These are phyloP conservation scores for Epizoanthus stellaris DNA, from an alignment of 92 coral and sea anemone genomes.

Conservation along the genomic window DNA sequence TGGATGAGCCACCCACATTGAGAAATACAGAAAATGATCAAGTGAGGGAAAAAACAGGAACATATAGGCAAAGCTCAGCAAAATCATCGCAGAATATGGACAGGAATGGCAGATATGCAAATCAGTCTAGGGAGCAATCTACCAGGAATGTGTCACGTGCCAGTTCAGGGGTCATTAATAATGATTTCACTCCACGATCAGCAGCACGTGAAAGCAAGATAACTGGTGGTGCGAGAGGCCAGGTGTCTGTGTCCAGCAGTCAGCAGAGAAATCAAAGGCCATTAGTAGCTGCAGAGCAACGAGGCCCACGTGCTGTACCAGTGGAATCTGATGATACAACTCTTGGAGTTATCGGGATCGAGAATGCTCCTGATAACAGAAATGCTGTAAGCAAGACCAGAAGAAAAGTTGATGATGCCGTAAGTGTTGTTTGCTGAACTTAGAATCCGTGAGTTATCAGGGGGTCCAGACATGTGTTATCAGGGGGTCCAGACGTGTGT, in stretches of 20 bases:
- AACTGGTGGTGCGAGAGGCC: background rate
- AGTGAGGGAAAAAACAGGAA: background rate
- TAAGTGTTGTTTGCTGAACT: background rate
- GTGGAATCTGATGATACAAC: constrained; percentile 14
- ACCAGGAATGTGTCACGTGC: background rate
- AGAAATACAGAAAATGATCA: background rate
- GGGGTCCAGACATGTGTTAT: background rate
- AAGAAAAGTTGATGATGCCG: background rate
- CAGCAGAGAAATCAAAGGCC: background rate
- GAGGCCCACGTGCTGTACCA: background rate
- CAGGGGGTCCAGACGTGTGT: background rate
- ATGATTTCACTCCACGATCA: background rate
- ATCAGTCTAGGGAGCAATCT: background rate
- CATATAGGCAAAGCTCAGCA: background rate
- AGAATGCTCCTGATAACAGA: background rate
- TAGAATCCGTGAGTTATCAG: background rate
- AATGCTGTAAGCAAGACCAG: background rate
- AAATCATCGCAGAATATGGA: background rate
- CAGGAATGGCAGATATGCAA: background rate
- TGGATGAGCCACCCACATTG: constrained; percentile 5
- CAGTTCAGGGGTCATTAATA: background rate
- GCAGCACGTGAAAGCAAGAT: background rate
- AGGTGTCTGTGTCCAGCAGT: background rate
- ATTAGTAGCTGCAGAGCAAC: constrained; percentile 13
- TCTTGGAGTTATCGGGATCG: background rate